Base-by-base conservation (phyloP, 2,113 vertebrate genomes). In the Paraplagusia blochii region DNA sequence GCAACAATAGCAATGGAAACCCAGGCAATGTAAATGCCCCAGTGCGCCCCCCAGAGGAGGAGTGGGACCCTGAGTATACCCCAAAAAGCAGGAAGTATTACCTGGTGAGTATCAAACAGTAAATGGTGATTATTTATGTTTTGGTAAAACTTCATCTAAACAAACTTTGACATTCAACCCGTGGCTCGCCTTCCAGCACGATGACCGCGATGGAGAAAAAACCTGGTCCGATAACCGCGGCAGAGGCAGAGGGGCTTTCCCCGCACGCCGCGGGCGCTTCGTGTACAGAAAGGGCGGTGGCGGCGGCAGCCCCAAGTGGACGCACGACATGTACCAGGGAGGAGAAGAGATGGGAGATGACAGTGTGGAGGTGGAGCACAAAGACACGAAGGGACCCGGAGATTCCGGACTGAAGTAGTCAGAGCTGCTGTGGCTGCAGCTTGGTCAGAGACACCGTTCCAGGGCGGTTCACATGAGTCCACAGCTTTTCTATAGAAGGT, bases 21-120 rank as follows among this genome's bases (percentile, higher is more conserved):
- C 92, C 89, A 4, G 86, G 90, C 53, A 94, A 85, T 80, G 57
- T 84, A 84, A 91, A 5, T 74, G 93, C 82, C 81, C 92, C 88
- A 72, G 90, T 73, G 66, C 90, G 94, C 48, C 93, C 69, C 63
- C 90, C 92, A 0, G 97, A 99, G 47, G 97, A 99, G 75, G 96
- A 99, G 48, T 98, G 96, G 96, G 95, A 98, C 71, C 97, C 96
- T 0, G 96, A 99, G 58, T 98, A 99, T 72, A 99, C 95, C 0
- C 96, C 97, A 4, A 99, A 99, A 85, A 99, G 97, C 93, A 95
- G 96, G 88, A 99, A 98, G 75, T 99, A 99, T 84, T 99, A 97
- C 83, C 81, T 98, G 94, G 97, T 98, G 91, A 11, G 95, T 91
- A 12, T 35, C 9, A 2, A 39, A 6, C 22, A 29, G 22, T 29